Evolutionary conservation across 2,888 invertebrate genomes (phyloP), one percentile per base, ranked within the genome.

Genomic region (Eupeodes luniger): DNA sequence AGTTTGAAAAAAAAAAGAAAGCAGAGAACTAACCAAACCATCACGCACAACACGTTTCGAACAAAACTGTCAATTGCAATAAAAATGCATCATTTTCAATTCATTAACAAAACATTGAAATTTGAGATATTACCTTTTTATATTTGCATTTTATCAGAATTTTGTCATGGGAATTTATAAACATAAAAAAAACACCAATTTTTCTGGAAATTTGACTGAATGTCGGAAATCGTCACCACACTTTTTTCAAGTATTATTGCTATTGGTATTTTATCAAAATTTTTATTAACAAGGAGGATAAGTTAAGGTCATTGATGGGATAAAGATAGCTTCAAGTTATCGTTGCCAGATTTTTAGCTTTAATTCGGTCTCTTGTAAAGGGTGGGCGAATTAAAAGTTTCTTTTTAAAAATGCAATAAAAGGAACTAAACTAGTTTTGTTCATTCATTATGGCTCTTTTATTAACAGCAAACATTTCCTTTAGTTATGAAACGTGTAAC

Each of bases 51-150:
- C 81, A 88, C 81, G 74, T 78, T 74, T 59, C 67, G 74, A 27
- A 81, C 85, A 76, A 72, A 74, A 81, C 69, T 85, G 85, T 81
- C 88, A 85, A 81, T 85, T 85, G 81, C 9, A 88, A 88, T 88
- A 85, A 88, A 85, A 85, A 85, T 81, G 85, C 81, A 85, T 88
- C 88, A 85, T 81, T 85, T 85, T 85, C 85, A 78, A 88, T 88
- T 88, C 81, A 88, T 88, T 88, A 85, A 81, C 69, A 85, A 88
- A 85, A 81, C 78, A 85, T 64, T 85, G 78, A 55, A 59, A 77
- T 69, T 67, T 84, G 67, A 53, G 51, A 81, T 69, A 49, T n/a
- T 34, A 10, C 14, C 34, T 12, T 40, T 40, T 34, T 14, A 14
- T 2, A 36, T 2, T 14, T 11, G 7, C n/a, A 10, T 34, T 66